Evolutionary conservation across 2,113 vertebrate species (phyloP).

Genomic region (Campylorhamphus procurvoides): DNA sequence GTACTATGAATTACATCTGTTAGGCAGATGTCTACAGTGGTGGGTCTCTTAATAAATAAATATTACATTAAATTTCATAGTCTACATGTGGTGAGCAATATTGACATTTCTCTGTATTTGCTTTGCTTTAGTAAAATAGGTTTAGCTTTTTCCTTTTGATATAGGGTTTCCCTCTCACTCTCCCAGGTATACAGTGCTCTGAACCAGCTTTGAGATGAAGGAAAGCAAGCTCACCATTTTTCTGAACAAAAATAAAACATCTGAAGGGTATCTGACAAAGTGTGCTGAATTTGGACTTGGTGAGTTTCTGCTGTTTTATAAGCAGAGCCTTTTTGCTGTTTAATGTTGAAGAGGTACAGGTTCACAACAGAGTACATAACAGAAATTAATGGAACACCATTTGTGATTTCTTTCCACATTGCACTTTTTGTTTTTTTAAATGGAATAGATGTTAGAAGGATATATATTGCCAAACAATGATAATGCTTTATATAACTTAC

Average conservation of each 20-base stretch:
- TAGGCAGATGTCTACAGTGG: not conserved
- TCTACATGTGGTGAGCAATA: slow-evolving; percentile 6
- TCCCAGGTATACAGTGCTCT: slow-evolving; percentile 61
- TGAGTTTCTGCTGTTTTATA: slow-evolving; percentile 66
- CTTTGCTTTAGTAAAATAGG: slow-evolving; percentile 52
- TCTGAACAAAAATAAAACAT: slow-evolving; percentile 62
- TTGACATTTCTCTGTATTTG: not conserved
- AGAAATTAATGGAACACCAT: not conserved
- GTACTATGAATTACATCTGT: not conserved
- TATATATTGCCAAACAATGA: not conserved
- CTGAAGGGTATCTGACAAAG: slow-evolving; percentile 62
- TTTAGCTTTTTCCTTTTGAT: slow-evolving; percentile 61
- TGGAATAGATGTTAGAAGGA: not conserved
- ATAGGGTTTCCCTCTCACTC: slow-evolving; percentile 67
- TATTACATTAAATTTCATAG: not conserved
- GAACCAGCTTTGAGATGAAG: slow-evolving; percentile 68
- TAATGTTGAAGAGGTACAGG: slow-evolving; percentile 19
- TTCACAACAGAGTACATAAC: not conserved
- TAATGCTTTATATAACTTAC: not conserved
- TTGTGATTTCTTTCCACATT: not conserved
- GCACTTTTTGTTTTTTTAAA: not conserved
- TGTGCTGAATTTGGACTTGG: slow-evolving; percentile 66
- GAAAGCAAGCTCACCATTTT: slow-evolving; percentile 64
- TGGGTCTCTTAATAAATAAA: not conserved
- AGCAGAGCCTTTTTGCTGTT: slow-evolving; percentile 63